phyloP scores from a whole-genome alignment of 1,140 invertebrate genomes.

The Drosophila mayri region DNA sequence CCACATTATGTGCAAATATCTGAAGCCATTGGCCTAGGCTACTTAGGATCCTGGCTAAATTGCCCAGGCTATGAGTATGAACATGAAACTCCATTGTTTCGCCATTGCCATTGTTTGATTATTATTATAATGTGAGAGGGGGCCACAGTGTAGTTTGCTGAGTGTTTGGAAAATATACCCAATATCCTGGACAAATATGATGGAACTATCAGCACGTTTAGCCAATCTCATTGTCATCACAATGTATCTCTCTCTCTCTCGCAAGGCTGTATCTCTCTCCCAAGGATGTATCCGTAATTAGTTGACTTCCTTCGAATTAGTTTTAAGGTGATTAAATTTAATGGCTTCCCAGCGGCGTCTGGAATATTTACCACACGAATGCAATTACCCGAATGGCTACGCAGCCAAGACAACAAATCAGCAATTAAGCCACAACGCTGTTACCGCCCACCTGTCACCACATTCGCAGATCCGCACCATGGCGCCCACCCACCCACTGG shows the following conservation, averaged over 20 bases:
- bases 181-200: constrained; percentile 31
- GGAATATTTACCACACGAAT: constrained; percentile 62
- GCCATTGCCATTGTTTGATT: constrained; percentile 57
- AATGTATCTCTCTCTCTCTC: not conserved
- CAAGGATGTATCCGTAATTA: constrained; percentile 10
- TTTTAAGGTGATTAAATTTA: constrained; percentile 61
- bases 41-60: constrained; percentile 45
- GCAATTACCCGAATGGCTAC: constrained; percentile 53
- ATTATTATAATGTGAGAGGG: constrained; percentile 36
- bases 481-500: not conserved
- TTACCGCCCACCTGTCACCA: constrained; percentile 51
- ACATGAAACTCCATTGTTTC: constrained; percentile 57
- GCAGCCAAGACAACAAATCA: constrained; percentile 60
- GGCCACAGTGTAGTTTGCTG: not conserved
- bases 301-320: constrained; percentile 51
- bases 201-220: constrained; percentile 44
- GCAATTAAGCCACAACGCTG: constrained; percentile 51
- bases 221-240: constrained; percentile 24
- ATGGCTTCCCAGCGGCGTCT: constrained; percentile 53
- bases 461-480: constrained; percentile 19
- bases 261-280: too few species aligned
- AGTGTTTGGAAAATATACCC: constrained; percentile 22
- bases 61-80: constrained; percentile 16
- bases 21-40: constrained; percentile 41
- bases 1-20: constrained; percentile 9